These are phyloP conservation scores for Buathra laborator DNA, from an alignment of 2,888 invertebrate species.

Conservation along the genomic window DNA sequence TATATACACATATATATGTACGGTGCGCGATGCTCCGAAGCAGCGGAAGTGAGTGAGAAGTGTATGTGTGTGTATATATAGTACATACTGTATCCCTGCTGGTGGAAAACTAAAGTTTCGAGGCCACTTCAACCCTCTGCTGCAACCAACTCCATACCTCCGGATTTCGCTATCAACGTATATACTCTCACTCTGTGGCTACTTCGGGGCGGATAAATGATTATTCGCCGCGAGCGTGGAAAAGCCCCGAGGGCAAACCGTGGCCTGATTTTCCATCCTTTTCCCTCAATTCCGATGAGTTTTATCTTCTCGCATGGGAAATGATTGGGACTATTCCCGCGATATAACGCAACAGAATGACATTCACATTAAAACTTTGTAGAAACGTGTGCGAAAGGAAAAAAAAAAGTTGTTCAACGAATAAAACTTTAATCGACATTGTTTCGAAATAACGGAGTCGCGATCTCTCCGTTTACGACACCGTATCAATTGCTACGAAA, in stretches of 20 bases:
- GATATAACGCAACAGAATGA: not conserved
- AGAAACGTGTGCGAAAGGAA: not conserved
- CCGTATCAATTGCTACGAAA: no score
- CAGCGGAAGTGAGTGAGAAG: slow-evolving; percentile 13
- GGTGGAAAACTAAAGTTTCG: slow-evolving; percentile 56
- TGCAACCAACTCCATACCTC: slow-evolving; percentile 32
- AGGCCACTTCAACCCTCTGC: slow-evolving; percentile 47
- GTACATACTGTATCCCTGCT: slow-evolving; percentile 1
- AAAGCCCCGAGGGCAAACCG: slow-evolving; percentile 49
- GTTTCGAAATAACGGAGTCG: not conserved
- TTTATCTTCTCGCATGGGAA: slow-evolving; percentile 30
- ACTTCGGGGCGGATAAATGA: slow-evolving; percentile 65
- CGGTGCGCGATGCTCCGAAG: not conserved
- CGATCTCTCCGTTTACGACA: slow-evolving; percentile 15
- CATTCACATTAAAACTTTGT: not conserved
- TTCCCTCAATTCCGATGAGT: slow-evolving; percentile 22
- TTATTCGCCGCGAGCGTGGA: slow-evolving; percentile 64
- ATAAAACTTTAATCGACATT: no score
- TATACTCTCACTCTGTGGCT: slow-evolving; percentile 38
- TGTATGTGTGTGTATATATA: not conserved
- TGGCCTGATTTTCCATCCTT: slow-evolving; percentile 66
- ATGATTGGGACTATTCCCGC: not conserved
- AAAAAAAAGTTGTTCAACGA: no score
- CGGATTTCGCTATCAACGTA: slow-evolving; percentile 17
- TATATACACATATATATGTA: slow-evolving; percentile 12